phyloP scores from a whole-genome alignment of 2,888 invertebrate genomes.

The Drosophila melanosoma region DNA sequence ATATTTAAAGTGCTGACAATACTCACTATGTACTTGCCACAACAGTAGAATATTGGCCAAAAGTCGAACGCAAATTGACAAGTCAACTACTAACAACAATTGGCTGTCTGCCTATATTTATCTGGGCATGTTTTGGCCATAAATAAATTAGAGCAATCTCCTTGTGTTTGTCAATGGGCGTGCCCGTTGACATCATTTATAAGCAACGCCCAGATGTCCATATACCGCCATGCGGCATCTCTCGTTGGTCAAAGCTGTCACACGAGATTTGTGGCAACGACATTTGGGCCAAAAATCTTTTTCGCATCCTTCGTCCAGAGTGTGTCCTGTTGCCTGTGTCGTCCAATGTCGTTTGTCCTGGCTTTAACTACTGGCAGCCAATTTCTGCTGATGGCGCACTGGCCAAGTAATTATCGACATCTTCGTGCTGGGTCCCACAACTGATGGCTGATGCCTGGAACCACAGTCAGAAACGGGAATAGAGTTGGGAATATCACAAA shows the following conservation, averaged over 20 bases:
- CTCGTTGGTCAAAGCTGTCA: constrained; percentile 57
- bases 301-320: constrained; percentile 15
- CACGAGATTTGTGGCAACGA: constrained; percentile 69
- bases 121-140: constrained; percentile 53
- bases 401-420: constrained; percentile 77
- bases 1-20: neutral
- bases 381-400: constrained; percentile 78
- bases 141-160: constrained; percentile 74
- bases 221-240: constrained; percentile 15
- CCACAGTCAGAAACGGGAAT: constrained; percentile 4
- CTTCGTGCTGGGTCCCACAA: constrained; percentile 34
- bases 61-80: neutral
- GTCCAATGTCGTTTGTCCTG: constrained; percentile 32
- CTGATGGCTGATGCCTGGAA: constrained; percentile 15
- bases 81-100: constrained; percentile 17
- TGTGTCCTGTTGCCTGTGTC: constrained; percentile 1
- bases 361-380: constrained; percentile 55
- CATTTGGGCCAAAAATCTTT: constrained; percentile 65
- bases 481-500: constrained; percentile 13
- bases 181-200: constrained; percentile 63
- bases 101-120: constrained; percentile 34
- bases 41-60: neutral
- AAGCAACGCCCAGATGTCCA: constrained; percentile 54
- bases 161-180: constrained; percentile 68
- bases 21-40: neutral